These are phyloP conservation scores for Ophraella communa DNA, from an alignment of 2,888 invertebrate genomes.

Conservation along the genomic window DNA sequence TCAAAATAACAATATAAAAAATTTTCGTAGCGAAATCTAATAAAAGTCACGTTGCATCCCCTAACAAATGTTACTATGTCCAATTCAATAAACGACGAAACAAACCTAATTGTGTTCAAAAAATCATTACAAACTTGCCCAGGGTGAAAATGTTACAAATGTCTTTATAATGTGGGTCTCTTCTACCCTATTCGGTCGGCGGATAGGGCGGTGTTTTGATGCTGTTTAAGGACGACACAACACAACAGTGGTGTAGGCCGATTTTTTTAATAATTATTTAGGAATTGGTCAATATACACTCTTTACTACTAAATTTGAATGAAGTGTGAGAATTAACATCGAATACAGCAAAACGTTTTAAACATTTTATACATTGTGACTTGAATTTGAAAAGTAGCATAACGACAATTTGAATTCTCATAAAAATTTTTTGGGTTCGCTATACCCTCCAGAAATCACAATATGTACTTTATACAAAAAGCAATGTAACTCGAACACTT, in stretches of 20 bases:
- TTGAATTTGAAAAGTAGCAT: too few species aligned
- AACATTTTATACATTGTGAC: too few species aligned
- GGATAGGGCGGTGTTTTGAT: slow-evolving; percentile 37
- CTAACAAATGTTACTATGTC: slow-evolving; percentile 55
- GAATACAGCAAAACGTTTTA: too few species aligned
- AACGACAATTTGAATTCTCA: too few species aligned
- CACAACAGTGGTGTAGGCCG: slow-evolving; percentile 25
- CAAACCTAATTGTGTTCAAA: slow-evolving; percentile 61
- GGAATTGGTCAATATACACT: too few species aligned
- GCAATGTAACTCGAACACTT: too few species aligned
- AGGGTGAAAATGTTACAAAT: slow-evolving; percentile 57
- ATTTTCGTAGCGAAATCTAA: slow-evolving; percentile 45
- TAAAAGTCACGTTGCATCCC: slow-evolving; percentile 50
- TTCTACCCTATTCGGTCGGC: slow-evolving; percentile 34
- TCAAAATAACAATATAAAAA: slow-evolving; percentile 43
- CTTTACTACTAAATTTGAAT: too few species aligned
- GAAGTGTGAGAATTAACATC: too few species aligned
- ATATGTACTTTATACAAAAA: too few species aligned
- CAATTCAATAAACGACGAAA: slow-evolving; percentile 58
- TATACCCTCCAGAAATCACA: too few species aligned
- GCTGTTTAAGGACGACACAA: slow-evolving; percentile 35
- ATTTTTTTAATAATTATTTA: background rate
- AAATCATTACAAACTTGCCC: slow-evolving; percentile 60
- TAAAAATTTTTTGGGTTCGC: too few species aligned
- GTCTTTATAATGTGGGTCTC: slow-evolving; percentile 45